Base-by-base conservation (phyloP, 2,113 vertebrate species). In the cat (Felis catus) region DNA sequence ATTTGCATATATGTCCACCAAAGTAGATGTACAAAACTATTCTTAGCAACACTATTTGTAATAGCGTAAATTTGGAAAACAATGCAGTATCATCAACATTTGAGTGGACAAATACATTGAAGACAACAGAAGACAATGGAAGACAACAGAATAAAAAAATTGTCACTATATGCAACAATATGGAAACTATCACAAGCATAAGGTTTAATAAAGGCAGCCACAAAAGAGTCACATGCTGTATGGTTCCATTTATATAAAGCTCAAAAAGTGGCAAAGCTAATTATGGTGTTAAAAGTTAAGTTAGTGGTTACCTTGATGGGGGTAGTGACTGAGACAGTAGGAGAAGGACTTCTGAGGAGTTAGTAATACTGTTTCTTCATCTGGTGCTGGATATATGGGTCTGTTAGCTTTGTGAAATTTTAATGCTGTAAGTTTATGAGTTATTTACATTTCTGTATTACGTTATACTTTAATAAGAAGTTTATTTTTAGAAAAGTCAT, bases 401-500 rank as follows among this genome's bases (percentile, higher is more conserved):
- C 36, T 25, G 48, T 68, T 78, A 45, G 15, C 55, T 83, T 91
- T 48, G 53, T 85, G 71, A 74, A 81, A 55, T 58, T 84, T 51
- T 33, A 39, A 12, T 61, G 61, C 33, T 90, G 15, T 80, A 13
- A 48, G 73, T 39, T 65, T 79, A 80, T 55, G 73, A 71, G 21
- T 91, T 92, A 84, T 76, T 80, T 96, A 92, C 21, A 80, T 61
- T 94, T 79, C 25, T 96, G 33, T 85, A 73, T 94, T 83, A 91
- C 36, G 36, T 53, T 71, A 74, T 31, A 89, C 10, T 84, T 51
- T 29, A 41, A 78, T 58, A n/a, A 71, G 70, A 84, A 41, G 36
- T 74, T 92, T 29, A 89, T 78, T 81, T 66, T 93, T 80, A 41
- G 71, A 96, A 91, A 81, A 31, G 21, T 45, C 66, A 92, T 73